A percentile compares a stretch with the other conserved stretches of the same genome.
Conservation (phyloP, 1,140 invertebrate genomes). For the Neodiprion fabricii region DNA sequence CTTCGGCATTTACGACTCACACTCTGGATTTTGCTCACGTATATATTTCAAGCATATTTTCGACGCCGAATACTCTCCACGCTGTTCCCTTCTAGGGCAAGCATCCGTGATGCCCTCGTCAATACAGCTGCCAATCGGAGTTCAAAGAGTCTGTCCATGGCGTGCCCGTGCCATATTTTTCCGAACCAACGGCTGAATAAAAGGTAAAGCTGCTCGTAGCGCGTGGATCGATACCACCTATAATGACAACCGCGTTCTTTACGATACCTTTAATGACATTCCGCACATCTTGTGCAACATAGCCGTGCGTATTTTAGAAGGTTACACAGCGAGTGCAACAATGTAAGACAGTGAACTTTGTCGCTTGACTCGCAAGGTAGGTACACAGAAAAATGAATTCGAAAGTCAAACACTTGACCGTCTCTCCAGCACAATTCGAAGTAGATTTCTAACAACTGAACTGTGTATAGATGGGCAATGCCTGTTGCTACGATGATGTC, state of each 20-base stretch:
- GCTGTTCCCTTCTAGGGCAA: neutral
- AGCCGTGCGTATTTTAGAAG: neutral
- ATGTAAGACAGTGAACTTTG: neutral
- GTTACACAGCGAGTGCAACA: neutral
- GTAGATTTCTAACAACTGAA: neutral
- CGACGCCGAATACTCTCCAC: neutral
- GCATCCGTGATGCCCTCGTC: too few relatives aligned
- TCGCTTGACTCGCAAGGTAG: neutral
- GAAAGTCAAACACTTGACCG: neutral
- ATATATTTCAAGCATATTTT: neutral
- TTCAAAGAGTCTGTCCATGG: too few relatives aligned
- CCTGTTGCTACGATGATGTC: neutral
- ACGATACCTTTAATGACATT: neutral
- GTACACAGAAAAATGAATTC: neutral
- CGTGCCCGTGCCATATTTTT: too few relatives aligned
- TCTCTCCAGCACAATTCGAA: neutral
- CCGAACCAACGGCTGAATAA: too few relatives aligned
- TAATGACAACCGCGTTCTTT: neutral
- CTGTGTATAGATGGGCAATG: neutral
- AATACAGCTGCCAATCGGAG: too few relatives aligned
- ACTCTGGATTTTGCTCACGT: neutral
- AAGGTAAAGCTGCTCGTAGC: too few relatives aligned
- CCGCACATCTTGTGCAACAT: neutral
- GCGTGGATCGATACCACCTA: neutral
- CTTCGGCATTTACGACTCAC: neutral